A percentile compares a stretch with the other conserved stretches of the same genome.
These are phyloP conservation scores for Netelia inedita DNA, from an alignment of 2,888 invertebrate genomes.

Conservation along the genomic window DNA sequence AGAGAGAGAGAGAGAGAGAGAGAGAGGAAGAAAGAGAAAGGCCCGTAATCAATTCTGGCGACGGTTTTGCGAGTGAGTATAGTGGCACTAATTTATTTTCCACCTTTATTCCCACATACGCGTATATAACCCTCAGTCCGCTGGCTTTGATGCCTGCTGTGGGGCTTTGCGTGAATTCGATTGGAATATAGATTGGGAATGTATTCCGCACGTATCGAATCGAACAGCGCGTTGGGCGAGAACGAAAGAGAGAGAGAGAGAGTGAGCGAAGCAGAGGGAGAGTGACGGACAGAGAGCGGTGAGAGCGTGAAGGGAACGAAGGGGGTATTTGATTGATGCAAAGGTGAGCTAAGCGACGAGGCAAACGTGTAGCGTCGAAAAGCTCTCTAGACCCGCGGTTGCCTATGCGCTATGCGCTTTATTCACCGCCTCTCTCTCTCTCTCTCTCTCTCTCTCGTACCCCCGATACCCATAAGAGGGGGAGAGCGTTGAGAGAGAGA, in stretches of 20 bases:
- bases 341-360: conserved; percentile 62
- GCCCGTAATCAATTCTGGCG: conserved; percentile 47
- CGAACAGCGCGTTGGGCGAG: conserved; percentile 32
- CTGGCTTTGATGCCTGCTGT: conserved; percentile 46
- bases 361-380: conserved; percentile 59
- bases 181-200: conserved; percentile 66
- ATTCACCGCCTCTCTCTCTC: conserved; percentile 53
- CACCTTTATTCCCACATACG: not conserved
- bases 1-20: conserved; percentile 4
- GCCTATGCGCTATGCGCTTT: conserved; percentile 43
- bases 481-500: conserved; percentile 64
- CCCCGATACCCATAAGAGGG: not conserved
- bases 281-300: conserved; percentile 40
- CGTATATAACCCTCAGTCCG: not conserved
- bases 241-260: conserved; percentile 52
- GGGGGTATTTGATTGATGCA: conserved; percentile 65
- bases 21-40: conserved; percentile 26
- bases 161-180: conserved; percentile 52
- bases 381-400: conserved; percentile 40
- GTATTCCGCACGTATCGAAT: conserved; percentile 63
- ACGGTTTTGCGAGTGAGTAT: not conserved
- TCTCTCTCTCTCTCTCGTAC: conserved; percentile 17
- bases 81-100: conserved; percentile 40
- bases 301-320: conserved; percentile 45
- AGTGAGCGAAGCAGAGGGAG: conserved; percentile 48